Percentiles rank a stretch among this genome's conserved stretches.
These are phyloP conservation scores for Sandelia bainsii DNA, from an alignment of 2,797 vertebrate genomes.

Conservation along the genomic window DNA sequence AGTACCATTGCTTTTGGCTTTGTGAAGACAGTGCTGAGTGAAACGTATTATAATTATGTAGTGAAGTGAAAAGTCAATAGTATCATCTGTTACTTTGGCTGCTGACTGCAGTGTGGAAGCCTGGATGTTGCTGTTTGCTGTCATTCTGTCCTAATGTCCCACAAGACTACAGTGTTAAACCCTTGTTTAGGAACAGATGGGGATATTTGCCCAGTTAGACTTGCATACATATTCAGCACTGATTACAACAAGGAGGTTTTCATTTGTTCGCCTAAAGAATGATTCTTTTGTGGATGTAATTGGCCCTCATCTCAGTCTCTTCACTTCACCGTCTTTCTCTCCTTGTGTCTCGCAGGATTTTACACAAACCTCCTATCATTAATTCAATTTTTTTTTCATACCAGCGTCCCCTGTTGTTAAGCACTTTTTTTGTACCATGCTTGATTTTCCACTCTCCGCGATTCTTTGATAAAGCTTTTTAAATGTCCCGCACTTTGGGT, in stretches of 20 bases:
- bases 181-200: slow-evolving; percentile 38
- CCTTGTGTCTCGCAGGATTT: slow-evolving; percentile 36
- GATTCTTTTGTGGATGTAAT: slow-evolving; percentile 58
- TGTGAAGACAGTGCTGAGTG: slow-evolving; percentile 7
- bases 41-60: slow-evolving; percentile 21
- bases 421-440: slow-evolving; percentile 19
- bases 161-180: slow-evolving; percentile 29
- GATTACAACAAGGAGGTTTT: slow-evolving; percentile 43
- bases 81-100: slow-evolving; percentile 33
- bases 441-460: slow-evolving; percentile 30
- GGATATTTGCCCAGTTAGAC: slow-evolving; percentile 23
- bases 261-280: slow-evolving; percentile 54
- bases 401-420: not conserved
- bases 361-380: slow-evolving; percentile 33
- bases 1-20: not conserved
- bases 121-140: slow-evolving; percentile 11
- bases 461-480: slow-evolving; percentile 52
- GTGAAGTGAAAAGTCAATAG: slow-evolving; percentile 2
- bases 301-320: slow-evolving; percentile 20
- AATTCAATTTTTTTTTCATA: slow-evolving; percentile 32
- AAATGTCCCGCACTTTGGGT: slow-evolving; percentile 40
- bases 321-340: slow-evolving; percentile 23
- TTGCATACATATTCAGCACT: slow-evolving; percentile 56
- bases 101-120: slow-evolving; percentile 11
- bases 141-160: slow-evolving; percentile 46